phyloP scores from a whole-genome alignment of 2,888 invertebrate genomes.

The Xestia sexstrigata region DNA sequence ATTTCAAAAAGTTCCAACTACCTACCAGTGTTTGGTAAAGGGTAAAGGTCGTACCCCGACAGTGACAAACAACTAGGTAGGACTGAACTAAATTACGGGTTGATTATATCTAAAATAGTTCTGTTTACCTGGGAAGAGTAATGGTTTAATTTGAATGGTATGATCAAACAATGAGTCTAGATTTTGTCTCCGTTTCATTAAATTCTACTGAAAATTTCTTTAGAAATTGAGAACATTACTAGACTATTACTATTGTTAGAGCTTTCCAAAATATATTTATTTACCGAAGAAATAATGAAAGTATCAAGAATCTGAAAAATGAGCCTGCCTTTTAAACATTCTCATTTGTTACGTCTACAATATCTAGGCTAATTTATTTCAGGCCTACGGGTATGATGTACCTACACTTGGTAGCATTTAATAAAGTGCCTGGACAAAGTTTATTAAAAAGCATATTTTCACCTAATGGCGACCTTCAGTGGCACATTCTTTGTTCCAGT shows the following conservation, averaged over 20 bases:
- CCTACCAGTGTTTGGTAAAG: constrained; percentile 60
- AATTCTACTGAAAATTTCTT: not conserved
- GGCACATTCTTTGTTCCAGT: constrained; percentile 41
- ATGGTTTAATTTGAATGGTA: constrained; percentile 51
- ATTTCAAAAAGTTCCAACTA: constrained; percentile 62
- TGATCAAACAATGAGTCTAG: constrained; percentile 18
- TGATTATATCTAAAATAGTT: constrained; percentile 61
- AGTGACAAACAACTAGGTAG: constrained; percentile 62
- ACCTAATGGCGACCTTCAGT: constrained; percentile 37
- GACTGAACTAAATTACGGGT: constrained; percentile 59
- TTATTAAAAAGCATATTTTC: constrained; percentile 61
- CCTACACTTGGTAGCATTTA: constrained; percentile 39
- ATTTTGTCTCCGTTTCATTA: not conserved
- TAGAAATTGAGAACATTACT: too few relatives aligned
- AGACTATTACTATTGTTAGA: not conserved
- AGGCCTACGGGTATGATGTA: constrained; percentile 26
- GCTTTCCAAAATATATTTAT: not conserved
- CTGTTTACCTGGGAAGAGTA: constrained; percentile 54
- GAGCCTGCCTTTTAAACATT: constrained; percentile 4
- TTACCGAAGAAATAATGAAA: not conserved
- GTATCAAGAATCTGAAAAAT: constrained; percentile 15
- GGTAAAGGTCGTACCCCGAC: constrained; percentile 57
- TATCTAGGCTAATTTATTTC: constrained; percentile 37
- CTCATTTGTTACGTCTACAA: constrained; percentile 22
- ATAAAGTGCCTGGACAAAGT: constrained; percentile 50